phyloP scores from a whole-genome alignment of 92 coral and sea anemone genomes.

The Plumapathes pennacea region DNA sequence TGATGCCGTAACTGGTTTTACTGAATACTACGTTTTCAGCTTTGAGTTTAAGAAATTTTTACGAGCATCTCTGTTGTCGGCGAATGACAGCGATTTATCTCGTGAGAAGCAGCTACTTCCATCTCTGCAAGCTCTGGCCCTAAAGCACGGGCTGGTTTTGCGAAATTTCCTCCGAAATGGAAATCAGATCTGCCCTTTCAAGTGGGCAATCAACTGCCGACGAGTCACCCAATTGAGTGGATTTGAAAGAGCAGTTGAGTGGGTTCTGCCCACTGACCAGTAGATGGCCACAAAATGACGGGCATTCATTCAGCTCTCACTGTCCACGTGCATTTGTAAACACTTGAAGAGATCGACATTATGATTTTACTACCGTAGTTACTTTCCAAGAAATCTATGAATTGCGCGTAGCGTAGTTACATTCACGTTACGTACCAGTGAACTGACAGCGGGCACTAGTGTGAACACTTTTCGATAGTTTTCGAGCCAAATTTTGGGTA shows the following conservation, averaged over 20 bases:
- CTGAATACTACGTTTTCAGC: slow-evolving; percentile 47
- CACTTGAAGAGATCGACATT: too few species aligned
- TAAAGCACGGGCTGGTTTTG: slow-evolving; percentile 39
- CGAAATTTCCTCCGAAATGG: slow-evolving; percentile 55
- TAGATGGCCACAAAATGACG: too few species aligned
- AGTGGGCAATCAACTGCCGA: slow-evolving; percentile 54
- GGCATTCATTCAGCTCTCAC: too few species aligned
- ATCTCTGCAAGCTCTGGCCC: slow-evolving; percentile 34
- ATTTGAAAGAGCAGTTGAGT: slow-evolving; percentile 37
- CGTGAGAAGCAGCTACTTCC: slow-evolving; percentile 2
- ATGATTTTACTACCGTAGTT: too few species aligned
- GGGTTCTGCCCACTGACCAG: too few species aligned
- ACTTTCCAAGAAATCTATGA: too few species aligned
- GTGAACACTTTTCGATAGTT: too few species aligned
- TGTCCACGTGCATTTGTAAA: too few species aligned
- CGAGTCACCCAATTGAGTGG: slow-evolving; percentile 29
- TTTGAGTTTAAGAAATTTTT: slow-evolving; percentile 43
- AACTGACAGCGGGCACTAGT: too few species aligned
- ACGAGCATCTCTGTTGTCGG: slow-evolving; percentile 48
- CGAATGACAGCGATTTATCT: not conserved
- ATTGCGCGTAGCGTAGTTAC: too few species aligned
- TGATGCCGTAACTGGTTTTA: slow-evolving; percentile 1
- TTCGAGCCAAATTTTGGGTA: too few species aligned
- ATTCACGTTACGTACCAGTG: too few species aligned
- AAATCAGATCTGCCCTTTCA: slow-evolving; percentile 52